Percentiles rank a stretch among this genome's conserved stretches.
phyloP scores from a whole-genome alignment of 92 coral and sea anemone genomes.

The Epizoanthus rinbou region DNA sequence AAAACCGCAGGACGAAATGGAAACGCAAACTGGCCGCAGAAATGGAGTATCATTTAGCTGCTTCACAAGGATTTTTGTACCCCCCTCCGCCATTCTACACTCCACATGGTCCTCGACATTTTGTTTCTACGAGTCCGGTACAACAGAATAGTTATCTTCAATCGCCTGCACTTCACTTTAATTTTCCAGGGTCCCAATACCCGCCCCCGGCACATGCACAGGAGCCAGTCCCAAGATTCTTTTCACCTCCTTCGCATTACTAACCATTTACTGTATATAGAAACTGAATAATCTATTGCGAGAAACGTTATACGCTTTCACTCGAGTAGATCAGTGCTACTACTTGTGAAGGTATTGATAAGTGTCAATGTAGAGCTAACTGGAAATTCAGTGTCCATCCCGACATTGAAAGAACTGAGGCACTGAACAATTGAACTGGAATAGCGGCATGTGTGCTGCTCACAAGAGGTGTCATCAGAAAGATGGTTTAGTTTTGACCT shows the following conservation, averaged over 20 bases:
- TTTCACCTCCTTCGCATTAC: conserved; percentile 37
- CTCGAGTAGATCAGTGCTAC: background rate
- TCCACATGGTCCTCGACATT: conserved; percentile 45
- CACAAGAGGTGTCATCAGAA: background rate
- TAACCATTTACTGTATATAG: background rate
- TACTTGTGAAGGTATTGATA: background rate
- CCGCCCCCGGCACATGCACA: conserved; percentile 21
- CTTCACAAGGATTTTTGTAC: conserved; percentile 38
- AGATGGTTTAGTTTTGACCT: too few relatives aligned
- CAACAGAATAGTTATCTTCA: conserved; percentile 40
- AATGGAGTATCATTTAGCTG: conserved; percentile 77
- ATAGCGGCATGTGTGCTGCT: background rate
- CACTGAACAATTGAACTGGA: background rate
- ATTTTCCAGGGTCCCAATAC: conserved; percentile 30
- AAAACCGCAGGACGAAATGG: conserved; percentile 98
- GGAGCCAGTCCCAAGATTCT: conserved; percentile 34
- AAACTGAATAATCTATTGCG: background rate
- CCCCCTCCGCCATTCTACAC: conserved; percentile 39
- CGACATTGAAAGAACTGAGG: too few relatives aligned
- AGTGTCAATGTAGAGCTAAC: background rate
- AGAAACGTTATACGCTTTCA: background rate
- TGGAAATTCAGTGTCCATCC: background rate
- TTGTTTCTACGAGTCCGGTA: conserved; percentile 26
- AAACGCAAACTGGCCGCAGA: conserved; percentile 94
- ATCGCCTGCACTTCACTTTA: conserved; percentile 33